These are phyloP conservation scores for Vannuccia rotundouncinata DNA, from an alignment of 2,888 invertebrate species.

Conservation along the genomic window DNA sequence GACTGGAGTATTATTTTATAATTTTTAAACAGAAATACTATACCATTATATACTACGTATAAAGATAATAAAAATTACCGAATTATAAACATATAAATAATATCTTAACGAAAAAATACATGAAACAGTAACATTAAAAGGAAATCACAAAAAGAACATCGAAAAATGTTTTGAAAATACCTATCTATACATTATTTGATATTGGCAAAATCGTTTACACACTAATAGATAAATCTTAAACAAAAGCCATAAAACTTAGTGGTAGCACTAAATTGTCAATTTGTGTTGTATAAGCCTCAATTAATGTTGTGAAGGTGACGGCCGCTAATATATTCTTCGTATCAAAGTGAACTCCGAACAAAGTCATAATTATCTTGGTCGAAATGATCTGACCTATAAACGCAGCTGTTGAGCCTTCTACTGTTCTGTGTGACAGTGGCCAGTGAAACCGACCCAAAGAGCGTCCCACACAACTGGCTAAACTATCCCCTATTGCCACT, in stretches of 20 bases:
- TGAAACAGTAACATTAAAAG: no score
- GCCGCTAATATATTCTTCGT: neutral
- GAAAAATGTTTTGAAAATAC: no score
- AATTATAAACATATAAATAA: no score
- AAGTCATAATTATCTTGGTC: neutral
- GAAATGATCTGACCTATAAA: conserved; percentile 18
- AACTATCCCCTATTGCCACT: conserved; percentile 21
- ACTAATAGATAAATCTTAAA: no score
- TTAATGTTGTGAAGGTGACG: neutral
- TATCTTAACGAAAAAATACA: no score
- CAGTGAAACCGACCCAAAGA: conserved; percentile 3
- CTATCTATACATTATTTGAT: no score
- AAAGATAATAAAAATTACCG: no score
- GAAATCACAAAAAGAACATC: no score
- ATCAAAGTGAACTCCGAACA: neutral
- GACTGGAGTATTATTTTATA: no score
- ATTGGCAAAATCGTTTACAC: no score
- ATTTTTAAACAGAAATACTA: no score
- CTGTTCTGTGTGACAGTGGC: conserved; percentile 1
- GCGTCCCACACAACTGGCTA: conserved; percentile 1
- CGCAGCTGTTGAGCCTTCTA: conserved; percentile 3
- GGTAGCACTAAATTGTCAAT: conserved; percentile 31
- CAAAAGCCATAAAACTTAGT: neutral
- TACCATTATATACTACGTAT: no score
- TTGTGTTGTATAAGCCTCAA: conserved; percentile 31